These are phyloP conservation scores for Kryptopterus vitreolus DNA, from an alignment of 2,797 vertebrate genomes.

Conservation along the genomic window DNA sequence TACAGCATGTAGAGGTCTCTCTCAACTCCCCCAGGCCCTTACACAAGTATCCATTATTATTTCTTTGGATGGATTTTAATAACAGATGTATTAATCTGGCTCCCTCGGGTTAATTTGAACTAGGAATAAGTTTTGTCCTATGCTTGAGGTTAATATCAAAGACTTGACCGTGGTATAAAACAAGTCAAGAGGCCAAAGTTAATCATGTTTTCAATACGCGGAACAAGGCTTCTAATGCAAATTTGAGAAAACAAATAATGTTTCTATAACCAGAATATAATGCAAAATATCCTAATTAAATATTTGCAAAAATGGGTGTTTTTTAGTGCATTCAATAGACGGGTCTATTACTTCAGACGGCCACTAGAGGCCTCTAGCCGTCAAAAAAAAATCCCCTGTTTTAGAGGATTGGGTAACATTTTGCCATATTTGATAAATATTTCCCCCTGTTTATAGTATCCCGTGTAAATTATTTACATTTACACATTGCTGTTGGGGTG, in stretches of 20 bases:
- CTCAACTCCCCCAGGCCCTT: no score
- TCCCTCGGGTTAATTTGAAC: no score
- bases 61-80: not conserved
- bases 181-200: not conserved
- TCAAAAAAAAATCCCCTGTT: not conserved
- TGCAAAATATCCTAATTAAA: not conserved
- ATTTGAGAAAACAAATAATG: not conserved
- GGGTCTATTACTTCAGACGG: not conserved
- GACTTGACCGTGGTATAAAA: not conserved
- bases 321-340: no score
- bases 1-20: no score
- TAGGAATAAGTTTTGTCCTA: not conserved
- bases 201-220: not conserved
- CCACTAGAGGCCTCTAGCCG: slow-evolving; percentile 21
- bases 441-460: not conserved
- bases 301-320: no score
- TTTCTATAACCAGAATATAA: not conserved
- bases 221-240: not conserved
- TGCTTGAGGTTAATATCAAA: not conserved
- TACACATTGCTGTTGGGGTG: not conserved
- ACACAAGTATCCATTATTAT: no score
- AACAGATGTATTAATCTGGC: not conserved
- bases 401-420: not conserved
- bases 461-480: not conserved
- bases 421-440: not conserved